Conservation (phyloP, 2,113 vertebrate genomes). For the Toxostoma redivivum region DNA sequence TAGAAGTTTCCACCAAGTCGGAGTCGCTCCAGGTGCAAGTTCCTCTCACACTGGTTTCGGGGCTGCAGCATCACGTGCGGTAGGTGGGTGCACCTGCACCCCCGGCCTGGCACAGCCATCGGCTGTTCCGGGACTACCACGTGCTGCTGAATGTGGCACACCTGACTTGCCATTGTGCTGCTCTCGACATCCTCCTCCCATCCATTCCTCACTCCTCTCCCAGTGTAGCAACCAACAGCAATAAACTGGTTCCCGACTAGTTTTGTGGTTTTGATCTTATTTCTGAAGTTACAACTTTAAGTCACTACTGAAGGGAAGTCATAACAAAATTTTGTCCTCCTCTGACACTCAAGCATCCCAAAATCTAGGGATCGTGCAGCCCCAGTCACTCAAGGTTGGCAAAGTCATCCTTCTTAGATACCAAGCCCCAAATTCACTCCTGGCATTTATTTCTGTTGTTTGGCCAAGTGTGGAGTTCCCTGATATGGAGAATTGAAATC, state of each 20-base stretch:
- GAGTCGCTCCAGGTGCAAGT: neutral
- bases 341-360: neutral
- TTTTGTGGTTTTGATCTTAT: neutral
- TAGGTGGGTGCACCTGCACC: neutral
- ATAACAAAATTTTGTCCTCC: neutral
- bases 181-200: neutral
- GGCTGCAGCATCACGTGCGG: neutral
- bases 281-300: neutral
- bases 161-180: neutral
- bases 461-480: neutral
- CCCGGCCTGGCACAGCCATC: neutral
- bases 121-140: accelerated
- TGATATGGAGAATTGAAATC: neutral
- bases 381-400: neutral
- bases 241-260: neutral
- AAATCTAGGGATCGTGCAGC: neutral
- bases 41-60: neutral
- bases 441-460: neutral
- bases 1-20: neutral
- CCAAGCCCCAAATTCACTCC: neutral
- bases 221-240: neutral
- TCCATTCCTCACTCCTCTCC: accelerated
- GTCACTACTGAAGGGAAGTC: neutral
- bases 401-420: neutral
- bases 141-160: accelerated